Evolutionary conservation across 2,797 vertebrate genomes (phyloP).

Genomic region (Parauchenoglanis punctatus): DNA sequence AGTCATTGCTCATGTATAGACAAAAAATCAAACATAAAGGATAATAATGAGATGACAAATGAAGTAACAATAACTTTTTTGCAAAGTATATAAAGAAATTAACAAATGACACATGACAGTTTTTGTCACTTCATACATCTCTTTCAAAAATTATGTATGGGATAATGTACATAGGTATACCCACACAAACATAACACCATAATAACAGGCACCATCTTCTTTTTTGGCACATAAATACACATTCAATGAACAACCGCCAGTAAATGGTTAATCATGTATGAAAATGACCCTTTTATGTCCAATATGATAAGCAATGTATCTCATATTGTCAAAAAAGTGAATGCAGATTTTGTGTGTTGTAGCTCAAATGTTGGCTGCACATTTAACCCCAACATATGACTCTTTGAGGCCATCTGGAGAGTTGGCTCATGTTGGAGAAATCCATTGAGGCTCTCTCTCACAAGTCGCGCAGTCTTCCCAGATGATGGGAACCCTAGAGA

Average conservation of each 20-base stretch:
- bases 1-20: conserved; percentile 51
- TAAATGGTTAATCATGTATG: conserved; percentile 57
- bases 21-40: conserved; percentile 46
- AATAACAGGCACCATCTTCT: not conserved
- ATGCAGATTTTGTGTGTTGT: conserved; percentile 54
- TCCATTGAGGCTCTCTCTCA: conserved; percentile 61
- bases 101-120: not conserved
- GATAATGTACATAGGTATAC: not conserved
- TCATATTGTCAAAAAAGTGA: conserved; percentile 56
- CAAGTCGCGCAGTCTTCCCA: conserved; percentile 54
- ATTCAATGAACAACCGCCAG: not conserved
- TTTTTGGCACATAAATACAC: not conserved
- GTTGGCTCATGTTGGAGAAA: conserved; percentile 75
- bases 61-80: conserved; percentile 31
- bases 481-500: conserved; percentile 61
- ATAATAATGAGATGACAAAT: conserved; percentile 37
- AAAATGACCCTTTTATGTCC: conserved; percentile 53
- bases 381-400: conserved; percentile 68
- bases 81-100: not conserved
- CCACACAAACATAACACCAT: not conserved
- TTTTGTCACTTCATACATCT: not conserved
- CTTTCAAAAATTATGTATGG: not conserved
- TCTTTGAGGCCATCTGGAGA: conserved; percentile 87
- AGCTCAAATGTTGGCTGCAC: conserved; percentile 75
- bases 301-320: conserved; percentile 57